phyloP scores from a whole-genome alignment of 2,888 invertebrate genomes.

The Volucella inanis region DNA sequence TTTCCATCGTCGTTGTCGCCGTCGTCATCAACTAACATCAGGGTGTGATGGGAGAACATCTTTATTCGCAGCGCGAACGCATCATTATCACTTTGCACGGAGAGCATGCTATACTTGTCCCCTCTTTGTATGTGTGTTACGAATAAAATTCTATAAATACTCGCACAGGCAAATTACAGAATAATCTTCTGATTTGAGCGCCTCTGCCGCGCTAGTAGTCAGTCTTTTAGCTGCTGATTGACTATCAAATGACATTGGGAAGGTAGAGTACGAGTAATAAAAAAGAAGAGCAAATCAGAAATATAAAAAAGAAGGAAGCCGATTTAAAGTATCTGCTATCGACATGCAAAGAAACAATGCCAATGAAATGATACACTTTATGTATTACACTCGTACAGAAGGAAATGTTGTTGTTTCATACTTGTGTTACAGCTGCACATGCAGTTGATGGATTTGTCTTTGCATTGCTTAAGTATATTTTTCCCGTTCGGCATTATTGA shows the following conservation, averaged over 20 bases:
- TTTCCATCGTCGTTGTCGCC: slow-evolving; percentile 23
- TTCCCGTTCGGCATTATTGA: slow-evolving; percentile 50
- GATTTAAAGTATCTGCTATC: slow-evolving; percentile 26
- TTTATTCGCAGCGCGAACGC: slow-evolving; percentile 60
- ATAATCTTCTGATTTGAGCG: slow-evolving; percentile 40
- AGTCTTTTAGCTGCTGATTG: slow-evolving; percentile 47
- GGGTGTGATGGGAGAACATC: slow-evolving; percentile 47
- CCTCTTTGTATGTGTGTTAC: slow-evolving; percentile 37
- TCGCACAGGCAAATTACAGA: slow-evolving; percentile 30
- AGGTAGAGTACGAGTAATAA: slow-evolving; percentile 34
- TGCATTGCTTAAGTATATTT: slow-evolving; percentile 43
- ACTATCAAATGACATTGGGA: slow-evolving; percentile 73
- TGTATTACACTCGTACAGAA: slow-evolving; percentile 19
- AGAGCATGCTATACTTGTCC: slow-evolving; percentile 10
- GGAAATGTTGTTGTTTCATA: slow-evolving; percentile 40
- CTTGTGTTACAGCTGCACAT: slow-evolving; percentile 20
- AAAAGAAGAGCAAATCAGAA: slow-evolving; percentile 18
- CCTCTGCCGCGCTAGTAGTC: slow-evolving; percentile 2
- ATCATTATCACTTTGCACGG: slow-evolving; percentile 54
- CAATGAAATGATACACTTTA: slow-evolving; percentile 68
- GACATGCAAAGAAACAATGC: slow-evolving; percentile 53
- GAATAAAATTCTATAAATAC: slow-evolving; percentile 57
- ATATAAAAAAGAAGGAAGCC: slow-evolving; percentile 2
- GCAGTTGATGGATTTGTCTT: slow-evolving; percentile 59
- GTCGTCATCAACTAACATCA: slow-evolving; percentile 1